These are phyloP conservation scores for Alviniconcha marisindica DNA, from an alignment of 1,140 invertebrate species.

Conservation along the genomic window DNA sequence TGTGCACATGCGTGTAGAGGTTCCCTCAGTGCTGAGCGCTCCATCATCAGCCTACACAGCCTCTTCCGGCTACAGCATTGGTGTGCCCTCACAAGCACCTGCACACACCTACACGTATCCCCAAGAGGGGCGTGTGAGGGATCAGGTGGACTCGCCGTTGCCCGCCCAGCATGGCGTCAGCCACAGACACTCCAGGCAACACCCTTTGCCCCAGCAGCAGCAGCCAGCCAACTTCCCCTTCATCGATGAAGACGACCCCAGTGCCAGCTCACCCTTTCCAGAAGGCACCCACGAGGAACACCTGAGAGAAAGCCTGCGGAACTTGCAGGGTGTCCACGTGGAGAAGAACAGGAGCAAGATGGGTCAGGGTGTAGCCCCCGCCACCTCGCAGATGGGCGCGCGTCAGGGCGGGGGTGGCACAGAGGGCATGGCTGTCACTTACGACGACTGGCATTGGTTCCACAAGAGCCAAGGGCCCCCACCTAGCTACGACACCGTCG, in stretches of 20 bases:
- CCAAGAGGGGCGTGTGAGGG: neutral
- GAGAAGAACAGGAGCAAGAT: too few species aligned
- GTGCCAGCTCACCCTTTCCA: neutral
- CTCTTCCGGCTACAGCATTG: neutral
- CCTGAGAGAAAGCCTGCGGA: slow-evolving; percentile 42
- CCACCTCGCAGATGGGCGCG: neutral
- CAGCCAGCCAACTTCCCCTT: slow-evolving; percentile 10
- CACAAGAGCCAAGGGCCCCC: neutral
- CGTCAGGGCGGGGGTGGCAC: neutral
- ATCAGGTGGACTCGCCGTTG: neutral
- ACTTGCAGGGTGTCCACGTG: neutral
- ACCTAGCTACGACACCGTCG: neutral
- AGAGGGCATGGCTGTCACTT: neutral
- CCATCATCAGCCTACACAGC: neutral
- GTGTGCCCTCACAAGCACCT: neutral
- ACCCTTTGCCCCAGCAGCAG: neutral
- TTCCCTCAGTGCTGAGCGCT: neutral
- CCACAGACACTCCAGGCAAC: neutral
- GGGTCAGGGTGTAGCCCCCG: neutral
- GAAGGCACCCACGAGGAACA: slow-evolving; percentile 41
- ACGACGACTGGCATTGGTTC: slow-evolving; percentile 19
- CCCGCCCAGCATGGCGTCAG: neutral
- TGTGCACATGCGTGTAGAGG: too few species aligned
- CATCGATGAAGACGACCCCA: slow-evolving; percentile 18
- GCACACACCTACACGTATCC: neutral